phyloP scores from a whole-genome alignment of 2,888 invertebrate species.

The Eilema depressum region DNA sequence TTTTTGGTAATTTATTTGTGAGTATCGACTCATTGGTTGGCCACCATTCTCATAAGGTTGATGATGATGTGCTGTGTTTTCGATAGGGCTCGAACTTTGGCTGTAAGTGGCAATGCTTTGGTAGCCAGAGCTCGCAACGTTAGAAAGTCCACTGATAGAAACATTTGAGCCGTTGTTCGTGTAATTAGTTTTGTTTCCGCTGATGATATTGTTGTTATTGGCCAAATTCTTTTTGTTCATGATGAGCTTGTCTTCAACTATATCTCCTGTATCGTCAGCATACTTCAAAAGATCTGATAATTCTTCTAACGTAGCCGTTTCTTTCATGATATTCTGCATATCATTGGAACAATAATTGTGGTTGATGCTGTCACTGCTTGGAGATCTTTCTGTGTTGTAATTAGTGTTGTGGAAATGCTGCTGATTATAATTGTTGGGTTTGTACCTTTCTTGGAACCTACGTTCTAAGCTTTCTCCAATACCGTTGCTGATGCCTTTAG shows the following conservation, averaged over 20 bases:
- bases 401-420: slow-evolving; percentile 79
- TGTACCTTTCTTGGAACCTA: slow-evolving; percentile 84
- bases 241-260: slow-evolving; percentile 81
- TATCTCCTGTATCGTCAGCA: slow-evolving; percentile 90
- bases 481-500: slow-evolving; percentile 84
- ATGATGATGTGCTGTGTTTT: slow-evolving; percentile 85
- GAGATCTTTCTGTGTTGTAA: slow-evolving; percentile 78
- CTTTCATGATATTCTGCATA: slow-evolving; percentile 81
- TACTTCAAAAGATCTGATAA: slow-evolving; percentile 91
- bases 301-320: slow-evolving; percentile 90
- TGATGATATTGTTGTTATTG: slow-evolving; percentile 78
- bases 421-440: slow-evolving; percentile 78
- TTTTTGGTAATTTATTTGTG: slow-evolving; percentile 84
- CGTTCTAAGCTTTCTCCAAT: slow-evolving; percentile 80
- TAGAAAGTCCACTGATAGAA: slow-evolving; percentile 92
- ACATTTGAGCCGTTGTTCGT: slow-evolving; percentile 92
- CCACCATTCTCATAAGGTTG: slow-evolving; percentile 81
- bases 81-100: slow-evolving; percentile 95
- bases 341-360: slow-evolving; percentile 80
- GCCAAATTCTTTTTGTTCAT: slow-evolving; percentile 82
- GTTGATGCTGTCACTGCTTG: slow-evolving; percentile 80
- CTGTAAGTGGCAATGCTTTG: slow-evolving; percentile 96
- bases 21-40: slow-evolving; percentile 81
- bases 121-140: slow-evolving; percentile 94
- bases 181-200: slow-evolving; percentile 79